Evolutionary conservation across 2,113 vertebrate genomes (phyloP), one percentile per base, ranked within the genome.

Genomic region (Crotophaga sulcirostris): DNA sequence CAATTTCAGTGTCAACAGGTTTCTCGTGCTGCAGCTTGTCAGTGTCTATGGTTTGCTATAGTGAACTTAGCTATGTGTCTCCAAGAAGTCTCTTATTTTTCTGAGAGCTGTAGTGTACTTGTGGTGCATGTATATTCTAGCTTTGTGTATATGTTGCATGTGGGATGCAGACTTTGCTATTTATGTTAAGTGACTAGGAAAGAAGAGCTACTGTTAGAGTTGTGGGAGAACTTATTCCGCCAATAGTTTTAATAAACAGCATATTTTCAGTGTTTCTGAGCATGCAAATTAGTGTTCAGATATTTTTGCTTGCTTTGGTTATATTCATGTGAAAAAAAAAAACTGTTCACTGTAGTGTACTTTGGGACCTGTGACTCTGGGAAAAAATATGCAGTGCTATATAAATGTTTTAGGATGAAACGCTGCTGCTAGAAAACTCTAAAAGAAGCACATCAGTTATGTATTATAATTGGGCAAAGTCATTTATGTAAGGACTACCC

Each of bases 381-480:
- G 4, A 29, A 52, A 66, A 51, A 42, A 40, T 21, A 33, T 3
- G 2, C 7, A 24, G 15, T 62, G 19, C 36, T 82, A 0, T 31
- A 5, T 38, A 55, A 79, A 52, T 86, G 17, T 67, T 69, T 47
- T 52, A 63, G 40, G 17, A 58, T 77, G 63, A 78, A 73, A 84
- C 49, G 23, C 40, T 89, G 51, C 45, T 87, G 42, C 70, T 80
- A 49, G 38, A 87, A 76, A 90, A 77, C 51, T 75, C 36, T 15
- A 45, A 83, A 83, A 59, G 66, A 67, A 25, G 20, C 63, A 3
- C 17, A 13, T 54, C 56, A 66, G 36, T 87, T 94, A 33, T 38
- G 33, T 42, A 90, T 93, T 93, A 51, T 95, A 87, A 87, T 90
- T 84, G 86, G 34, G 42, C 52, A 77, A 73, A 87, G 78, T 77